Conservation (phyloP, 2,888 invertebrate genomes). For the Ceriagrion tenellum region DNA sequence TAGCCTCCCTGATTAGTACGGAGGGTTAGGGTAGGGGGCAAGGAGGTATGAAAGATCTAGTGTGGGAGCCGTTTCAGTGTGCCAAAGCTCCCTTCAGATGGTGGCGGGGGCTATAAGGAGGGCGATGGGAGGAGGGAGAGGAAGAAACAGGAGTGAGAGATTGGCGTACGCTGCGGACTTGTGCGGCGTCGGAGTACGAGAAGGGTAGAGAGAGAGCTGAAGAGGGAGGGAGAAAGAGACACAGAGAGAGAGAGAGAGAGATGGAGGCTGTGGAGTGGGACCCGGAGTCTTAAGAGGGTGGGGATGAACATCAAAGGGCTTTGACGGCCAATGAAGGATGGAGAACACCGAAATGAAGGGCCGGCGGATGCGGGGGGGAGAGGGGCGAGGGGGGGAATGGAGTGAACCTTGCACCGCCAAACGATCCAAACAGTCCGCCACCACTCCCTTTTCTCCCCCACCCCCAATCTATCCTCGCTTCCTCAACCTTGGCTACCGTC, state of each 20-base stretch:
- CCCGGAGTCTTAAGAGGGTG: no score
- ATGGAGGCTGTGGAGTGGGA: no score
- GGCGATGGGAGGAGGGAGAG: no score
- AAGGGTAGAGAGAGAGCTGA: no score
- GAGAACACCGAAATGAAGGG: neutral
- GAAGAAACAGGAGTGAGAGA: neutral
- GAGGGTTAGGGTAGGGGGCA: no score
- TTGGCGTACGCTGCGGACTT: neutral
- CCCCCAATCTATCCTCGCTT: neutral
- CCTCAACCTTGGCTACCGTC: neutral
- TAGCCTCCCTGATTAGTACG: no score
- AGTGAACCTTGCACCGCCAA: neutral
- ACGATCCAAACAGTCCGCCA: neutral
- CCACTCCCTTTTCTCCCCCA: neutral
- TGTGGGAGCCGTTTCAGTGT: no score
- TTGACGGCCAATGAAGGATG: slow-evolving; percentile 18
- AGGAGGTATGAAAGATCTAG: no score
- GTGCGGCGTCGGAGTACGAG: neutral
- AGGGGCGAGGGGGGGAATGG: neutral
- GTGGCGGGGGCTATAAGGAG: no score
- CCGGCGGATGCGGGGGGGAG: neutral
- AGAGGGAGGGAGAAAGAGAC: no score
- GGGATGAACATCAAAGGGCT: slow-evolving; percentile 2
- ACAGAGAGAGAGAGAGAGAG: no score
- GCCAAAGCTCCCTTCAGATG: no score